Base-by-base conservation (phyloP, 2,888 invertebrate species). In the Sphecodes monilicornis region DNA sequence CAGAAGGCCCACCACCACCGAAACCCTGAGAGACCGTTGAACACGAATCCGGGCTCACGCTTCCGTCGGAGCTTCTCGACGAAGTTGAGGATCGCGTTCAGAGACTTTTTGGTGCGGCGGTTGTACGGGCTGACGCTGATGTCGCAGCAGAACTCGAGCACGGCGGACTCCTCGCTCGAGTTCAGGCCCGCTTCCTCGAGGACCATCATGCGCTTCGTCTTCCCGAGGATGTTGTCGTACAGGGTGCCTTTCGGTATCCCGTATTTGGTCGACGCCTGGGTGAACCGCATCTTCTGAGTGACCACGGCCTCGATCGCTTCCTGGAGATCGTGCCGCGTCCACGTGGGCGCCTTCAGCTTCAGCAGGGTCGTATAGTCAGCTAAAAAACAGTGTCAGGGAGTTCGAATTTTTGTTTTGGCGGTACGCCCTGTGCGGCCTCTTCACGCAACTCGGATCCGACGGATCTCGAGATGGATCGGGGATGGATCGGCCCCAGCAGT, bases 1-100 rank as follows among this genome's bases (percentile, higher is more conserved):
- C 97, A 97, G 92, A 97, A 97, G 0, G 97, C 97, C 97, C 97
- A 97, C 97, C 97, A 97, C 97, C 97, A 97, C 22, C 97, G 95
- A 91, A 97, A 97, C 0, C 97, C 97, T 36, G 96, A 96, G n/a
- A 97, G 95, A n/a, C 97, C 97, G 79, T 96, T 96, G 91, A 97
- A 97, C 85, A 96, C 94, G 92, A 97, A 97, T 86, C 95, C 95
- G 3, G 97, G 97, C 82, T 97, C 96, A 85, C 96, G 95, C 57
- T 94, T 92, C 68, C 96, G 95, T 90, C 96, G 95, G 80, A 97
- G 93, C 89, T 96, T 96, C 91, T 97, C 96, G n/a, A 97, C 97
- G 91, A 96, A 97, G 72, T 95, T 95, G 66, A 97, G 93, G 22
- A 97, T 96, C 72, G 96, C 96, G 80, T 95, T 95, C 3, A 97